Evolutionary conservation across 1,140 invertebrate genomes (phyloP), one percentile per base, ranked within the genome.

Genomic region (Lordiphosa mommai): DNA sequence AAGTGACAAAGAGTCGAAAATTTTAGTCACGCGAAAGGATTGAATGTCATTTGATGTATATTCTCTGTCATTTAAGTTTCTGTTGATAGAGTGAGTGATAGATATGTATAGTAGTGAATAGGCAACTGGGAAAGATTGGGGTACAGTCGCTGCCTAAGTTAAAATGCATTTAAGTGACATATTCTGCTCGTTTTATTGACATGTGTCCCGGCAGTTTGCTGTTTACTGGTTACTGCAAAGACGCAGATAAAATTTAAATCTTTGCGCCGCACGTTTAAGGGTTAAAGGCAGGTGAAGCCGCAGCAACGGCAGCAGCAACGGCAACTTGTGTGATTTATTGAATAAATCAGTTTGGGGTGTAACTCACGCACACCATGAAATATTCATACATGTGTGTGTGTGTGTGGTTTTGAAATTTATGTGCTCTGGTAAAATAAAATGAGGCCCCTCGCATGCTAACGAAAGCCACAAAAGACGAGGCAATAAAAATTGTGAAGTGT

Each of bases 11-110:
- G 76, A 82, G 76, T 71, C 76, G 66, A 82, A 67, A 82, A 82
- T 82, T 80, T 82, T 38, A 80, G 76, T 80, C 76, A 82, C 76
- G 76, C 76, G 76, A 80, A 82, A 69, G 76, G 76, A 80, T 80
- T 80, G 72, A 76, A 82, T 74, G 71, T 74, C 76, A 72, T 74
- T 80, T 80, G 76, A 80, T 74, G 76, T 82, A 80, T 82, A 80
- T 80, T 82, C 66, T 53, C 60, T 67, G 76, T 74, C 76, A 82
- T 82, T 80, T 80, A 76, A 82, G 76, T 82, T 80, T 61, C 60
- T 59, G 57, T 55, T 63, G 66, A 80, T 82, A 74, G 61, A 71
- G 55, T 53, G 55, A 68, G 36, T 56, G 51, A 72, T 77, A 72
- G 70, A 74, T 79, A 68, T 44, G 53, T 32, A 61, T 36, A 32